Percentiles rank a stretch among this genome's conserved stretches.
Conservation (phyloP, 2,113 vertebrate species). For the Bombycilla garrulus region DNA sequence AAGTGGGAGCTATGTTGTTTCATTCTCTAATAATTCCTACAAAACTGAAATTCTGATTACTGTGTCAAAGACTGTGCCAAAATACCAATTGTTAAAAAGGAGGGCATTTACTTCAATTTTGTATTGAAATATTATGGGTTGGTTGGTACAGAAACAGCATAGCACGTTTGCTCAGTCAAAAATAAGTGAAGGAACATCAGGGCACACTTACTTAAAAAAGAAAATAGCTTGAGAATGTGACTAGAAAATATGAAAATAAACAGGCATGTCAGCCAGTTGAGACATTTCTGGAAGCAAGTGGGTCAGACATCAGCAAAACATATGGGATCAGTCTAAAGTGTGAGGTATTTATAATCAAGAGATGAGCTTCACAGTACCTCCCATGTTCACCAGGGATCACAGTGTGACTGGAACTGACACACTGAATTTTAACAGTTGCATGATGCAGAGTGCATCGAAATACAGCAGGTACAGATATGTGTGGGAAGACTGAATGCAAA, state of each 20-base stretch:
- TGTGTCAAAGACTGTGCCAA: neutral
- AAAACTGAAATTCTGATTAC: neutral
- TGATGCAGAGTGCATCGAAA: neutral
- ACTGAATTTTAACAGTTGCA: neutral
- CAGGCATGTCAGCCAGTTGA: neutral
- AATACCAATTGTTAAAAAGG: neutral
- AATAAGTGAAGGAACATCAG: neutral
- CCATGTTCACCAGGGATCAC: neutral
- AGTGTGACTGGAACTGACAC: neutral
- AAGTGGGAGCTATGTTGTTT: neutral
- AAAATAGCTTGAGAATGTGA: neutral
- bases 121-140: neutral
- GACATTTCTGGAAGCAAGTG: constrained; percentile 13
- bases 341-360: constrained; percentile 29
- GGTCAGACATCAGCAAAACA: constrained; percentile 7
- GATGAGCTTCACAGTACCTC: neutral
- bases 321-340: constrained; percentile 1
- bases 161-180: neutral
- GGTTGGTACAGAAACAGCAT: neutral
- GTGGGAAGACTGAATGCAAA: neutral
- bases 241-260: neutral
- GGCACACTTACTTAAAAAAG: neutral
- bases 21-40: neutral
- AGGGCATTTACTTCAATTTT: neutral
- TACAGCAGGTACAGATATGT: neutral